Base-by-base conservation (phyloP, 2,113 vertebrate species). In the Amblyornis subalaris region DNA sequence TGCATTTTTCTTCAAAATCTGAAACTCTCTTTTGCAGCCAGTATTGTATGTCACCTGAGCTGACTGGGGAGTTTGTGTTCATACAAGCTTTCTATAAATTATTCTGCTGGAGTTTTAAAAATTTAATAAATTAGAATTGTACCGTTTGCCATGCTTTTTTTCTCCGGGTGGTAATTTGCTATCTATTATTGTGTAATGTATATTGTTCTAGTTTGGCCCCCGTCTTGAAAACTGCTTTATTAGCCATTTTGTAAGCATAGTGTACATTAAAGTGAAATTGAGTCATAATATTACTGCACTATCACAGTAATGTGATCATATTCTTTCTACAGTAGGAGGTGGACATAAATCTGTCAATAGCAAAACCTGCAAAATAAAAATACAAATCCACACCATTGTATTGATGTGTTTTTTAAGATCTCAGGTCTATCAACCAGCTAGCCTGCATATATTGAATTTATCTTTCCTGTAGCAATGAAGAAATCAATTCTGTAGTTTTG, bases 321-420 rank as follows among this genome's bases (percentile, higher is more conserved):
- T 85, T 93, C 70, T 90, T 96, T 77, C 74, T 95, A 9, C 18
- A 48, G n/a, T 70, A 22, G 35, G 45, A 42, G 36, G 38, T 61
- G 45, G 60, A 80, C 45, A 55, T 96, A 60, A 79, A 75, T 93
- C 66, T 95, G 38, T 75, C 57, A 90, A 17, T 23, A 91, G 76
- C 76, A 87, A 95, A 95, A 88, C 44, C 55, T 6, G 6, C 22
- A 89, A 85, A 87, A 88, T 38, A 61, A 28, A 69, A 85, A 94
- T 92, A 91, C 62, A 83, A 91, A 55, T 72, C 23, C 57, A 73
- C 44, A 71, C 44, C 31, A 61, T 83, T 88, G 38, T 82, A 67
- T 81, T 96, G 88, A 85, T 90, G 50, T 82, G 22, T 35, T 96
- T 94, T 78, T 96, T 90, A 96, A 94, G 70, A 95, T 93, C 83